phyloP scores from a whole-genome alignment of 2,888 invertebrate species.

The Eulithis prunata region DNA sequence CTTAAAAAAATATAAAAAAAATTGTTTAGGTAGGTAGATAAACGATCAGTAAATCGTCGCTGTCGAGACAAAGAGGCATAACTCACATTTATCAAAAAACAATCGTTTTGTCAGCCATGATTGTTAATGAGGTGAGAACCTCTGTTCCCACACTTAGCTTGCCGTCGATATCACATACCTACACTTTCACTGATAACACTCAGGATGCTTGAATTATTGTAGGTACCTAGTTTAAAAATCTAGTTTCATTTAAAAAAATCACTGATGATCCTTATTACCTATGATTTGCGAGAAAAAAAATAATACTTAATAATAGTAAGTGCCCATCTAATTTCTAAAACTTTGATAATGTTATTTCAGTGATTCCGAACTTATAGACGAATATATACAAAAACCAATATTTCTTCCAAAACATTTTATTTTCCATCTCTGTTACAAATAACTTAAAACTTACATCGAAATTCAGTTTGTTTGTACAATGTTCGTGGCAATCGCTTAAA shows the following conservation, averaged over 20 bases:
- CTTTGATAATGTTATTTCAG: no score
- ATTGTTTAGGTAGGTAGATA: no score
- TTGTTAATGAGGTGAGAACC: slow-evolving; percentile 22
- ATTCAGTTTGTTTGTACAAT: slow-evolving; percentile 43
- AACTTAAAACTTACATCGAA: slow-evolving; percentile 67
- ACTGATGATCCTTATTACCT: no score
- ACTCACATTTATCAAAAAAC: slow-evolving; percentile 28
- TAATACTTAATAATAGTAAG: no score
- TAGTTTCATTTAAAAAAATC: no score
- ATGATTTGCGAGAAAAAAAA: no score
- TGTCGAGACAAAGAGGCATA: slow-evolving; percentile 23
- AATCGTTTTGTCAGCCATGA: slow-evolving; percentile 20
- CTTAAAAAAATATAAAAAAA: no score
- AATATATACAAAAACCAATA: slow-evolving; percentile 14
- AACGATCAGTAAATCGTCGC: slow-evolving; percentile 2
- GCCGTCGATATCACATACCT: slow-evolving; percentile 35
- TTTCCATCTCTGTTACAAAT: slow-evolving; percentile 68
- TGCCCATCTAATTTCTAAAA: no score
- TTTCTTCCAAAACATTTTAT: slow-evolving; percentile 71
- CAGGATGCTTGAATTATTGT: slow-evolving; percentile 33
- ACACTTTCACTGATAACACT: slow-evolving; percentile 58
- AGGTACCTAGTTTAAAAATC: not conserved
- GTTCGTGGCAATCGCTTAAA: slow-evolving; percentile 40
- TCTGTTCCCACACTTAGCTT: slow-evolving; percentile 29
- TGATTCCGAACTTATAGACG: not conserved